phyloP scores from a whole-genome alignment of 1,140 invertebrate species.

The Penaeus chinensis region DNA sequence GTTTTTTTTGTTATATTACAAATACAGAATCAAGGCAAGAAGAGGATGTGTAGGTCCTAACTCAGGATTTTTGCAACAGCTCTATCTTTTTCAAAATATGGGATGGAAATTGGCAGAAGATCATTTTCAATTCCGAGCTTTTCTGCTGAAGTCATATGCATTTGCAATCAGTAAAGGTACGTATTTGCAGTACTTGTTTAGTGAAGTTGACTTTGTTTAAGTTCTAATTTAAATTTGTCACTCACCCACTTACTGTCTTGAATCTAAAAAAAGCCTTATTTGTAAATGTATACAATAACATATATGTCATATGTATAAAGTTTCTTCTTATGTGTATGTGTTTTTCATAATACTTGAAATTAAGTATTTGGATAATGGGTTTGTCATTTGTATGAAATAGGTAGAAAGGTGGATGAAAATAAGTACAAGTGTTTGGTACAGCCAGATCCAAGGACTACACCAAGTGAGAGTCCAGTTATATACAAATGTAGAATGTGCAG shows the following conservation, averaged over 20 bases:
- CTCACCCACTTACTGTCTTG: too few relatives aligned
- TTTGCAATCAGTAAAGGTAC: constrained; percentile 17
- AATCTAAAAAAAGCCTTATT: too few relatives aligned
- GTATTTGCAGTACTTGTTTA: background rate
- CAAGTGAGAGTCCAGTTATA: constrained; percentile 13
- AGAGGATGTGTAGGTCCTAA: constrained; percentile 41
- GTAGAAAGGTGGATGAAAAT: background rate
- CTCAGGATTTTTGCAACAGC: constrained; percentile 39
- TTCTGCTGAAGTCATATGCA: constrained; percentile 13
- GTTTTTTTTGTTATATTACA: background rate
- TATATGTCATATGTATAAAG: too few relatives aligned
- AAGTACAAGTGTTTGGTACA: background rate
- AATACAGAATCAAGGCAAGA: constrained; percentile 29
- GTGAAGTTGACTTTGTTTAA: too few relatives aligned
- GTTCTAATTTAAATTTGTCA: too few relatives aligned
- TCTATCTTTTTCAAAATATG: constrained; percentile 32
- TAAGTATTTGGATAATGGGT: background rate
- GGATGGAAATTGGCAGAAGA: background rate
- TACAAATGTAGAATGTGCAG: constrained; percentile 34
- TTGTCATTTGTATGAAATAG: background rate
- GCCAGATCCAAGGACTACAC: constrained; percentile 20
- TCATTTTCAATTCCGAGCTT: constrained; percentile 21
- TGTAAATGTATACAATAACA: too few relatives aligned
- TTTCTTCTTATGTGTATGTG: too few relatives aligned
- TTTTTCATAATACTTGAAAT: too few relatives aligned